Conservation (phyloP, 2,888 invertebrate species). For the Drosophila subsilvestris region DNA sequence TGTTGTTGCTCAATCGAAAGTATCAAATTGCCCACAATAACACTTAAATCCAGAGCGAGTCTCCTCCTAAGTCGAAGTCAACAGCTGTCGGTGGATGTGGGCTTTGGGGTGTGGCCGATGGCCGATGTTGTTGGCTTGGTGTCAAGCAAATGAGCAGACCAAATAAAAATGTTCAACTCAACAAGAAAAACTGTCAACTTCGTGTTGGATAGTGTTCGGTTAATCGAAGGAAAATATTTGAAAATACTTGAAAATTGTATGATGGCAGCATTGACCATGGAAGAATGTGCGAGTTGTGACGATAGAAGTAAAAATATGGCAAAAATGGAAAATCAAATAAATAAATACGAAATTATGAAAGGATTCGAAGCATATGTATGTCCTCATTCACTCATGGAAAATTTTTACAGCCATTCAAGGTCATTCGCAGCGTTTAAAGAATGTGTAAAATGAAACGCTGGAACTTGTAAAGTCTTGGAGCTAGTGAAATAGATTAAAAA, state of each 20-base stretch:
- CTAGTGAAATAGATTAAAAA: no score
- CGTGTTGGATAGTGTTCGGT: slow-evolving; percentile 10
- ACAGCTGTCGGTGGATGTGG: slow-evolving; percentile 33
- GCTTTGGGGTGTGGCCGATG: neutral
- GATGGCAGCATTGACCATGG: neutral
- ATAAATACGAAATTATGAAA: neutral
- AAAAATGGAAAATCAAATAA: neutral
- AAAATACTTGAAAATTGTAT: neutral
- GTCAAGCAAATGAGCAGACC: slow-evolving; percentile 58
- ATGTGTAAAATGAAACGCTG: no score
- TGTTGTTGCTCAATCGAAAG: slow-evolving; percentile 81
- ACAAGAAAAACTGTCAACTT: slow-evolving; percentile 39
- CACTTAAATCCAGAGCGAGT: slow-evolving; percentile 74
- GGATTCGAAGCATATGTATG: no score
- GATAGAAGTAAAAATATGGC: neutral
- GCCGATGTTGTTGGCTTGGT: neutral
- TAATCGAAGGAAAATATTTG: slow-evolving; percentile 42
- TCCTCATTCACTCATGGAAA: no score
- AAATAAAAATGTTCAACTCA: slow-evolving; percentile 65
- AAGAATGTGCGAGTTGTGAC: neutral
- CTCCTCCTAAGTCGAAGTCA: slow-evolving; percentile 66
- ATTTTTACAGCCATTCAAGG: no score
- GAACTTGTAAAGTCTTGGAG: no score
- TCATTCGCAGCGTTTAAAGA: no score
- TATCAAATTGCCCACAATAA: slow-evolving; percentile 82